Percentiles rank a stretch among this genome's conserved stretches.
These are phyloP conservation scores for Acanthoscelides obtectus DNA, from an alignment of 2,888 invertebrate species.

Conservation along the genomic window DNA sequence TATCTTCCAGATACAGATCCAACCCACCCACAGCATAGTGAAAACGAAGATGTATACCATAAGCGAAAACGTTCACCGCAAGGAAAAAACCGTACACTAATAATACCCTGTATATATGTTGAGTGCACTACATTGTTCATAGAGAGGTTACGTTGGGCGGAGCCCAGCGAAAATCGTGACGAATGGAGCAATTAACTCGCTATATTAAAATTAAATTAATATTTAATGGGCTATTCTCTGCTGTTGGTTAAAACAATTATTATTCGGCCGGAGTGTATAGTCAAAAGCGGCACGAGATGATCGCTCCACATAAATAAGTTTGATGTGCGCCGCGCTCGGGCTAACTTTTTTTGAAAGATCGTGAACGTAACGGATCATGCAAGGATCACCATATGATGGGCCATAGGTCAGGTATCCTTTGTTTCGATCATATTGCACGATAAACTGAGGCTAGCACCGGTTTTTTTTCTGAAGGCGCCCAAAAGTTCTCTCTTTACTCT, in stretches of 20 bases:
- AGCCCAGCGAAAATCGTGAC: conserved; percentile 22
- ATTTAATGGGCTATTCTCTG: conserved; percentile 31
- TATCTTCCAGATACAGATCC: neutral
- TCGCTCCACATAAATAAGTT: conserved; percentile 20
- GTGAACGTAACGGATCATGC: too few relatives aligned
- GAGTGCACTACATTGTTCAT: conserved; percentile 1
- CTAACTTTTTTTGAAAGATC: neutral
- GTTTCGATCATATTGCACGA: too few relatives aligned
- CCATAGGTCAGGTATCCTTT: too few relatives aligned
- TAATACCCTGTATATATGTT: neutral
- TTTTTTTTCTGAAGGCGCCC: too few relatives aligned
- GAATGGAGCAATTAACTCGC: conserved; percentile 26
- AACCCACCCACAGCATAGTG: neutral
- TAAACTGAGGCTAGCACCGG: too few relatives aligned
- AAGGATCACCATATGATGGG: too few relatives aligned
- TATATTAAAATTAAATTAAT: conserved; percentile 35
- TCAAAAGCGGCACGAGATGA: conserved; percentile 28
- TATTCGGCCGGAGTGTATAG: conserved; percentile 28
- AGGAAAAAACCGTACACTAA: neutral
- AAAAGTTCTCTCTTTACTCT: too few relatives aligned
- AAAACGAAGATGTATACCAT: neutral
- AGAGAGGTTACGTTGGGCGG: conserved; percentile 4
- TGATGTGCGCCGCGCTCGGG: neutral
- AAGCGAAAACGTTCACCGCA: neutral
- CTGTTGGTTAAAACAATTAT: conserved; percentile 29